A percentile compares a stretch with the other conserved stretches of the same genome.
Evolutionary conservation across 2,888 invertebrate genomes (phyloP).

Genomic region (Xanthia togata): DNA sequence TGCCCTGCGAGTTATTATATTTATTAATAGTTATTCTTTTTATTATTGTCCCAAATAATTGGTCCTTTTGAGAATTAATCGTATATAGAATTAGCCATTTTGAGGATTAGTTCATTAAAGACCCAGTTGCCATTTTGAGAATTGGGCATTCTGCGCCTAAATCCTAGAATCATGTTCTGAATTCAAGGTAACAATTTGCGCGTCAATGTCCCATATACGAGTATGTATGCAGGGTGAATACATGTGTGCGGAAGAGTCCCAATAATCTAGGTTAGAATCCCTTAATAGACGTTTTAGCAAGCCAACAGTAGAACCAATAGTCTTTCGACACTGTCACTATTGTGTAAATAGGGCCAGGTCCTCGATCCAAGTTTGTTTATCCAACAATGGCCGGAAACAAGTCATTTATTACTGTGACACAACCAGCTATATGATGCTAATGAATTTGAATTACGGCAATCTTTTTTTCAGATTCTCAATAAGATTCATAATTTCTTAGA

Average conservation of each 20-base stretch:
- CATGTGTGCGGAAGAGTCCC: not conserved
- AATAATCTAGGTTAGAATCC: not conserved
- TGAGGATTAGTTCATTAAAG: no score
- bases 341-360: not conserved
- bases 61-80: no score
- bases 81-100: no score
- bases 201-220: not conserved
- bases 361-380: not conserved
- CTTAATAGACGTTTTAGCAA: not conserved
- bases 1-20: no score
- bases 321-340: not conserved
- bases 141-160: no score
- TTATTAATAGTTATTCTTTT: no score
- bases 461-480: not conserved
- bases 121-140: no score
- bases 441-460: slow-evolving; percentile 7
- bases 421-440: not conserved
- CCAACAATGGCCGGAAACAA: slow-evolving; percentile 22
- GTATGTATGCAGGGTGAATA: no score
- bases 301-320: not conserved
- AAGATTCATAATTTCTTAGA: not conserved
- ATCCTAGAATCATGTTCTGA: not conserved
- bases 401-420: slow-evolving; percentile 5
- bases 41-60: no score
- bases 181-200: not conserved